Evolutionary conservation across 2,113 vertebrate genomes (phyloP), one percentile per base, ranked within the genome.

Genomic region (Platysteira castanea): DNA sequence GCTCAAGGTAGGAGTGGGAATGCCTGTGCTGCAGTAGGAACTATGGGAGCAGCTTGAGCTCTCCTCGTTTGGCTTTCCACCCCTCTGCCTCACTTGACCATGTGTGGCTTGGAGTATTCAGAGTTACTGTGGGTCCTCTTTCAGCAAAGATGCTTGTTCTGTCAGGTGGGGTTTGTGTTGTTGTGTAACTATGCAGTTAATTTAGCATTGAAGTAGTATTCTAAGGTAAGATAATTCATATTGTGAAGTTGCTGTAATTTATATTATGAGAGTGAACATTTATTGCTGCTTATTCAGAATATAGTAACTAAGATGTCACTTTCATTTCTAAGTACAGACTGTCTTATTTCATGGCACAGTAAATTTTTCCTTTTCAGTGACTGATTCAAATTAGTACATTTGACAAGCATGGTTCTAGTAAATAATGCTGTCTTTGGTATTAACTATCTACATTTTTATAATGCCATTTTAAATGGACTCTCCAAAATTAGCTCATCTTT

Each of bases 51-150:
- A 41, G 63, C 27, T 56, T 35, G 44, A 73, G 39, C 28, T 59
- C 35, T 39, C 42, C 27, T 68, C 1, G 0, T n/a, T 28, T 57
- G 46, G 2, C 42, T 84, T 77, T 60, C 47, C 21, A 47, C 21
- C 2, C 8, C 14, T n/a, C 9, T 61, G n/a, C 26, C 42, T 75
- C 3, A 1, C 7, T 12, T 79, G 7, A 27, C 10, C 1, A 0
- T 2, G 2, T 9, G 19, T 77, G 59, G 20, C 46, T 73, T 56
- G 42, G 41, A 37, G 26, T 31, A 37, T 63, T 26, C 22, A 15
- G 19, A 22, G 49, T 13, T 57, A 23, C n/a, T 56, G 27, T 30
- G 76, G 35, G 19, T 21, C 75, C 56, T 78, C 42, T 50, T 35
- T 91, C 53, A 49, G 17, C 7, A 57, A 42, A 64, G 37, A 7